Evolutionary conservation across 2,888 invertebrate species (phyloP).

Genomic region (Autographa gamma): DNA sequence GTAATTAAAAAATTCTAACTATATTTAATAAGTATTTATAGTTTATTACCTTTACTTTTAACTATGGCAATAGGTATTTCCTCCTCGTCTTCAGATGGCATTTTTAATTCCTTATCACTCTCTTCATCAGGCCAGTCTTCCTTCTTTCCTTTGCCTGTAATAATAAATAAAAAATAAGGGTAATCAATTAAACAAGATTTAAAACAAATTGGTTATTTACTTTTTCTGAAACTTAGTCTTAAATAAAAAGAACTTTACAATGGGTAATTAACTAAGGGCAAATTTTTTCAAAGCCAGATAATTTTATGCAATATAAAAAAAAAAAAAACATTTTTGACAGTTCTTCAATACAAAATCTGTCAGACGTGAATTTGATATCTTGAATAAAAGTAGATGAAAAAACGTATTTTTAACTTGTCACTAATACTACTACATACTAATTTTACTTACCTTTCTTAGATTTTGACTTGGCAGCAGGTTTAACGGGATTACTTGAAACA

Average conservation of each 20-base stretch:
- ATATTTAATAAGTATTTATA: background rate
- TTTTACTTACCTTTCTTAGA: slow-evolving; percentile 74
- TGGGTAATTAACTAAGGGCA: too few relatives aligned
- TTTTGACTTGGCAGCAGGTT: slow-evolving; percentile 70
- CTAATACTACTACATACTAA: slow-evolving; percentile 12
- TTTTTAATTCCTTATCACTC: slow-evolving; percentile 82
- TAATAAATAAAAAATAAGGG: background rate
- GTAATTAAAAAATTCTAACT: too few relatives aligned
- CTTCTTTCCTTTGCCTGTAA: slow-evolving; percentile 74
- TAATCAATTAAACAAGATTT: too few relatives aligned
- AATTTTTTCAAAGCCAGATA: too few relatives aligned
- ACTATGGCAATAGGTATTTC: slow-evolving; percentile 77
- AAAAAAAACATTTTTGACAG: too few relatives aligned
- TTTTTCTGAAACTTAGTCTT: too few relatives aligned
- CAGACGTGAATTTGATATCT: too few relatives aligned
- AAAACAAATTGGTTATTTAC: too few relatives aligned
- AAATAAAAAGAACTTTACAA: too few relatives aligned
- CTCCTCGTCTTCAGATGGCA: slow-evolving; percentile 76
- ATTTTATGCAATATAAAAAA: too few relatives aligned
- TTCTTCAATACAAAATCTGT: too few relatives aligned
- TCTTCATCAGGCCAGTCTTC: slow-evolving; percentile 78
- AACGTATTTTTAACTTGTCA: background rate
- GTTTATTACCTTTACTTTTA: slow-evolving; percentile 78
- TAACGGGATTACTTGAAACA: slow-evolving; percentile 75
- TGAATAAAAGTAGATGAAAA: too few relatives aligned